Conservation (phyloP, 1,140 invertebrate genomes). For the Camponotus pennsylvanicus region DNA sequence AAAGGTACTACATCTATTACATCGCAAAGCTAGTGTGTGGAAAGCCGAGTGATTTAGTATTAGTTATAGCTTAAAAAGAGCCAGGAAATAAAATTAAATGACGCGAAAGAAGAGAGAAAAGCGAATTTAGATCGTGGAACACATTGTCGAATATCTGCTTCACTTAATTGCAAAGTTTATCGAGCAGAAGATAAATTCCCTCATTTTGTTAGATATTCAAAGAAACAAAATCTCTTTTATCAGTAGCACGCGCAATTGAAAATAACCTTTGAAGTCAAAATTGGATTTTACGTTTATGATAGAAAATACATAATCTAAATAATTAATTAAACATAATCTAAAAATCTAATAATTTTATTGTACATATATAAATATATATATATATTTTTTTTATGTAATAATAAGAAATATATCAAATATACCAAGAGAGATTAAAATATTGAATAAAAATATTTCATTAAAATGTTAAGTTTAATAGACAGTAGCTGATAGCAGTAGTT, state of each 20-base stretch:
- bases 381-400: not conserved
- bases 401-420: not conserved
- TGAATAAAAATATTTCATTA: not conserved
- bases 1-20: slow-evolving; percentile 38
- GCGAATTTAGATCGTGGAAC: not conserved
- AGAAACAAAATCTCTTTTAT: not conserved
- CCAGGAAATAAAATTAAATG: slow-evolving; percentile 8
- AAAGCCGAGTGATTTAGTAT: slow-evolving; percentile 34
- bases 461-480: not conserved
- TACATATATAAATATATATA: no score
- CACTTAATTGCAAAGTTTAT: slow-evolving; percentile 11
- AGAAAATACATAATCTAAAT: not conserved
- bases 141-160: slow-evolving; percentile 25
- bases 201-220: slow-evolving; percentile 11
- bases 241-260: not conserved
- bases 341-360: not conserved
- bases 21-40: slow-evolving; percentile 11
- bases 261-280: not conserved
- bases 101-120: not conserved
- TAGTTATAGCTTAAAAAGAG: not conserved
- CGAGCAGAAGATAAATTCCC: not conserved
- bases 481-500: not conserved
- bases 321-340: no score
- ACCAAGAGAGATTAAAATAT: not conserved
- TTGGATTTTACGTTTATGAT: not conserved